Evolutionary conservation across 2,797 vertebrate genomes (phyloP).

Genomic region (Coregonus sp.): DNA sequence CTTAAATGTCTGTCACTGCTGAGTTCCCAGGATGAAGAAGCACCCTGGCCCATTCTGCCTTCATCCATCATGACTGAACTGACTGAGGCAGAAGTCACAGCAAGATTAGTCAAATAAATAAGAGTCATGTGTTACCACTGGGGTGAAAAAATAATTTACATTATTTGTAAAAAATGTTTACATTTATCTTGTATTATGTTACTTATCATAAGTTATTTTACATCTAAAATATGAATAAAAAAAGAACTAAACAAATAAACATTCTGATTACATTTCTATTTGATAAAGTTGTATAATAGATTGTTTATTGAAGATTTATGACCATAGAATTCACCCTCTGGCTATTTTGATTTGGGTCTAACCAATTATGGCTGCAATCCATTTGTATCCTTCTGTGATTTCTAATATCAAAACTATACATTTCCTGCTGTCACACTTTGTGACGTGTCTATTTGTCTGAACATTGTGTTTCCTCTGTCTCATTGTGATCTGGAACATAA

Average conservation of each 20-base stretch:
- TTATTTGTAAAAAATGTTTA: background rate
- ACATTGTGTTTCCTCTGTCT: conserved; percentile 50
- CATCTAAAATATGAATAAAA: background rate
- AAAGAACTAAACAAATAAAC: background rate
- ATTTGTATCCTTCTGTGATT: background rate
- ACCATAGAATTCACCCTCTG: background rate
- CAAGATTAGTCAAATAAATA: background rate
- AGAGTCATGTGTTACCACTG: conserved; percentile 17
- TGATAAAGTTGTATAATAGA: background rate
- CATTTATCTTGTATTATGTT: background rate
- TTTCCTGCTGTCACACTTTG: conserved; percentile 6
- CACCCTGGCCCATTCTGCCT: conserved; percentile 17
- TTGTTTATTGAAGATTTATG: background rate
- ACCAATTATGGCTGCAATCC: background rate
- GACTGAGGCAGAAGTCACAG: conserved; percentile 20
- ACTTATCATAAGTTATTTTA: background rate
- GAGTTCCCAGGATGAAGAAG: conserved; percentile 16
- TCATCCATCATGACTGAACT: conserved; percentile 26
- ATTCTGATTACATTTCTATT: background rate
- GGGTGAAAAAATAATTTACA: background rate
- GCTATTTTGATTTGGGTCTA: background rate
- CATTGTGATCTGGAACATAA: conserved; percentile 50
- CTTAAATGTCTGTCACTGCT: conserved; percentile 25
- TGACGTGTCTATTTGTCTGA: conserved; percentile 45
- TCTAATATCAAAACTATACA: background rate